phyloP scores from a whole-genome alignment of 2,113 vertebrate genomes.

The Perccottus glenii region DNA sequence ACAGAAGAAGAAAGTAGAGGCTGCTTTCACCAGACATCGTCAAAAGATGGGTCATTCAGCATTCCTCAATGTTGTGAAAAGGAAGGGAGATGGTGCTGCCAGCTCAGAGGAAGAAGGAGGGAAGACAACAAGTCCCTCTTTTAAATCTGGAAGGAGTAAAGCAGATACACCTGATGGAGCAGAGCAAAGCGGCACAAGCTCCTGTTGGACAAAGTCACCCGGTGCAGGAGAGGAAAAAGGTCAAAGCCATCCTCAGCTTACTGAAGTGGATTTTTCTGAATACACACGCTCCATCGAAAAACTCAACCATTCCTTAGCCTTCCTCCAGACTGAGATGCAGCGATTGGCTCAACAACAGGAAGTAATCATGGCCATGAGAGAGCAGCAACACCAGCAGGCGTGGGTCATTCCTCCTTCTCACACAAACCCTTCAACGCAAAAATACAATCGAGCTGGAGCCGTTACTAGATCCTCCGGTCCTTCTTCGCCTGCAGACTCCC shows the following conservation, averaged over 20 bases:
- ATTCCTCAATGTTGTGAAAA: constrained; percentile 94
- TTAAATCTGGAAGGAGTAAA: constrained; percentile 65
- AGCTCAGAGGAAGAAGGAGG: constrained; percentile 85
- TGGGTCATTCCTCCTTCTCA: constrained; percentile 90
- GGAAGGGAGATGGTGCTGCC: constrained; percentile 87
- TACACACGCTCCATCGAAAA: constrained; percentile 96
- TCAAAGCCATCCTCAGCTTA: constrained; percentile 54
- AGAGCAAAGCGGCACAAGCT: constrained; percentile 62
- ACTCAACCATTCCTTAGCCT: constrained; percentile 89
- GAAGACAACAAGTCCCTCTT: constrained; percentile 73
- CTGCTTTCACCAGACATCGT: constrained; percentile 91
- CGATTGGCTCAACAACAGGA: constrained; percentile 95
- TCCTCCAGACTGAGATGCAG: constrained; percentile 96
- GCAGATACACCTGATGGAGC: constrained; percentile 71
- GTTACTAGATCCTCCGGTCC: constrained; percentile 82
- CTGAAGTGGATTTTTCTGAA: constrained; percentile 89
- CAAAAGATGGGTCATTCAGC: constrained; percentile 96
- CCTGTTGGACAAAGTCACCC: constrained; percentile 72
- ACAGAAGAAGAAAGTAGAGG: constrained; percentile 97
- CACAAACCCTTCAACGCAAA: constrained; percentile 88
- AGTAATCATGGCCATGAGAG: constrained; percentile 96
- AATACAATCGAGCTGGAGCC: constrained; percentile 77
- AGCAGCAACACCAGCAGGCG: constrained; percentile 87
- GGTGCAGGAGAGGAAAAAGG: constrained; percentile 77
- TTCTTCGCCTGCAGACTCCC: constrained; percentile 85